Evolutionary conservation across 2,113 vertebrate genomes (phyloP), one percentile per base, ranked within the genome.

Genomic region (Heloderma charlesbogerti): DNA sequence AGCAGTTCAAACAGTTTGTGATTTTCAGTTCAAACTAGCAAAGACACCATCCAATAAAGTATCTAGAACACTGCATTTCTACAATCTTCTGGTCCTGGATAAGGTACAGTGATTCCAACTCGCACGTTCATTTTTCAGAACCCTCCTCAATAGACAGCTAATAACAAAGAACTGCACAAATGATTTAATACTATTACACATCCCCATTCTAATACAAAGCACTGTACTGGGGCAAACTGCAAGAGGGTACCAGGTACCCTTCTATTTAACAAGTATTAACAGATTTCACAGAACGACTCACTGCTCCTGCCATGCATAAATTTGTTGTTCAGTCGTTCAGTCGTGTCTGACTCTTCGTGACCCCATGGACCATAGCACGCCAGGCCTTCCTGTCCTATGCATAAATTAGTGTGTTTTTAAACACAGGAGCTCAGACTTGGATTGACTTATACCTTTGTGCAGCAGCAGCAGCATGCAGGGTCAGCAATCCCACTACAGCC

Each of bases 341-440:
- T n/a, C n/a, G n/a, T n/a, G n/a, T n/a, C n/a, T n/a, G n/a, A n/a
- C n/a, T n/a, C n/a, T n/a, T n/a, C n/a, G n/a, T n/a, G n/a, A n/a
- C n/a, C n/a, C n/a, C n/a, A n/a, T n/a, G n/a, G n/a, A n/a, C n/a
- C n/a, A n/a, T n/a, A n/a, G n/a, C n/a, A n/a, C n/a, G n/a, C n/a
- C n/a, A n/a, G n/a, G n/a, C n/a, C n/a, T n/a, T n/a, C n/a, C n/a
- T n/a, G n/a, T n/a, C n/a, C n/a, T n/a, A 80, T 40, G 43, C 60
- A 80, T 40, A 85, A 48, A 78, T 40, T 51, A 51, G 66, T 57
- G 13, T 90, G 86, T 80, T 86, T 88, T 71, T 9, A 79, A 86
- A 69, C 7, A 31, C 45, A 86, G 48, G 40, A 15, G 43, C 34
- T 85, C 60, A 80, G n/a, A 80, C 48, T 57, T 45, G 75, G 89